Conservation (phyloP, 2,888 invertebrate genomes). For the Empis livida region DNA sequence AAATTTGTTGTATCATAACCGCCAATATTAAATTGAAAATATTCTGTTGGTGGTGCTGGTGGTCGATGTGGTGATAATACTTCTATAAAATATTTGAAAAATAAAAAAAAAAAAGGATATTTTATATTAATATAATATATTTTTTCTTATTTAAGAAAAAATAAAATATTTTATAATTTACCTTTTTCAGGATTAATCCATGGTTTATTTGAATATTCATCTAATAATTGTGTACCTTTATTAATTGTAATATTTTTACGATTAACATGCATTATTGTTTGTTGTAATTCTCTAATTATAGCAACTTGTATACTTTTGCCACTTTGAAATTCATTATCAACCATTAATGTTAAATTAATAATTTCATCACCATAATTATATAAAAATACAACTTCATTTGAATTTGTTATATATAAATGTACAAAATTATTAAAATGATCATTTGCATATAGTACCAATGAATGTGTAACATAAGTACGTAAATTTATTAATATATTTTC, state of each 20-base stretch:
- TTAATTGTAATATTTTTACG: conserved; percentile 57
- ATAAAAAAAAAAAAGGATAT: neutral
- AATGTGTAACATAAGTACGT: conserved; percentile 70
- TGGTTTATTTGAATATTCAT: conserved; percentile 71
- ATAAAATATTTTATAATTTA: conserved; percentile 24
- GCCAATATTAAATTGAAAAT: conserved; percentile 78
- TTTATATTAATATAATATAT: neutral
- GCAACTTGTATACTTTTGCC: conserved; percentile 81
- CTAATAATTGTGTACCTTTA: conserved; percentile 54
- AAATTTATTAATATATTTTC: conserved; percentile 79
- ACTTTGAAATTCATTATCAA: conserved; percentile 59
- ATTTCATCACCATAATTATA: conserved; percentile 75
- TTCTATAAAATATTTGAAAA: conserved; percentile 40
- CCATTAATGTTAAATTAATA: conserved; percentile 58
- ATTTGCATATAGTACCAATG: conserved; percentile 78
- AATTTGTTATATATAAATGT: conserved; percentile 70
- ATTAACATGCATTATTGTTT: conserved; percentile 71
- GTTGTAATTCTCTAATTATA: conserved; percentile 57
- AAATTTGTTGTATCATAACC: conserved; percentile 69
- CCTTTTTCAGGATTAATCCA: conserved; percentile 74
- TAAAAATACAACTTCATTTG: conserved; percentile 66
- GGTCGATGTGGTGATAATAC: conserved; percentile 78
- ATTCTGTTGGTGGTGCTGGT: conserved; percentile 77
- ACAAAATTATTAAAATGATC: conserved; percentile 90
- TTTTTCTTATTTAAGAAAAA: neutral